Evolutionary conservation across 2,797 vertebrate species (phyloP).

Genomic region (Garrulus glandarius): DNA sequence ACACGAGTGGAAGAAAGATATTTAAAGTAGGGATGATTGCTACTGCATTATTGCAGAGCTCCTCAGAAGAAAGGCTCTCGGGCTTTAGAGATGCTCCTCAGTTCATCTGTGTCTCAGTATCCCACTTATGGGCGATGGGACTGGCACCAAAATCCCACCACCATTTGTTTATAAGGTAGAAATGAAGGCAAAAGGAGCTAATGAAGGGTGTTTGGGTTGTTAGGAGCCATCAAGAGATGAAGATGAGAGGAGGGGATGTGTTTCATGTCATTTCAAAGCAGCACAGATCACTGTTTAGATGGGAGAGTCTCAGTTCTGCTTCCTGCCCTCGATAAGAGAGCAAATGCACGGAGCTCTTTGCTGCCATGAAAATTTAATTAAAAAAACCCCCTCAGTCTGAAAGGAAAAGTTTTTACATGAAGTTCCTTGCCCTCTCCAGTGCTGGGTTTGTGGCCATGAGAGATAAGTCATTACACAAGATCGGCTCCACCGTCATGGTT

Average conservation of each 20-base stretch:
- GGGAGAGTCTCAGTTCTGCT: neutral
- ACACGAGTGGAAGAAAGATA: neutral
- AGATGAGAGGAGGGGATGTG: neutral
- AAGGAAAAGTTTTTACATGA: neutral
- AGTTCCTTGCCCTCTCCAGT: neutral
- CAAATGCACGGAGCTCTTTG: neutral
- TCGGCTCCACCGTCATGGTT: neutral
- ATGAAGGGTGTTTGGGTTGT: neutral
- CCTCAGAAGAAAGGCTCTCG: accelerated
- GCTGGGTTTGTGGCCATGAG: neutral
- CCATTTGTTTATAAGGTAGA: neutral
- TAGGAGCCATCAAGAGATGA: neutral
- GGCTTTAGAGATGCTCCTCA: neutral
- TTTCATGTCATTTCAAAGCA: neutral
- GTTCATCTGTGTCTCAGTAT: neutral
- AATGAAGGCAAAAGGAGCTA: neutral
- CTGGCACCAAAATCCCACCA: neutral
- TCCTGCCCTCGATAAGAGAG: neutral
- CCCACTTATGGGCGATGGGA: too few relatives aligned
- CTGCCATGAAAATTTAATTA: neutral
- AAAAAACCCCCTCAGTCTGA: neutral
- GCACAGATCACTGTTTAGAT: neutral
- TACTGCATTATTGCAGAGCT: neutral
- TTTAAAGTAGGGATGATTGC: neutral
- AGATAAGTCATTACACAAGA: neutral